These are phyloP conservation scores for Onychomys leucogaster DNA, from an alignment of 2,797 vertebrate genomes.

Conservation along the genomic window DNA sequence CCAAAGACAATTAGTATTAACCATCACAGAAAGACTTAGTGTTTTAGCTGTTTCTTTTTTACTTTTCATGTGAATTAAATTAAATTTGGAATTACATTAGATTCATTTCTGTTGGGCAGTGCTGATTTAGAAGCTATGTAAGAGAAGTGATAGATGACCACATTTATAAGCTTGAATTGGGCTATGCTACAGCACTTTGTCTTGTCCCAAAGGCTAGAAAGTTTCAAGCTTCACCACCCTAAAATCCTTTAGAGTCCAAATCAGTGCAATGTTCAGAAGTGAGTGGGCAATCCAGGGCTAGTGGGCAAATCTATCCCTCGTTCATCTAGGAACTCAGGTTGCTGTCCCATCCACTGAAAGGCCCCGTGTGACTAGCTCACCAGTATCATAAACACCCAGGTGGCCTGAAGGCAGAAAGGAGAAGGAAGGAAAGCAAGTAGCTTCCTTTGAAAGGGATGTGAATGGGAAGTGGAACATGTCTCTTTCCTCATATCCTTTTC, in stretches of 20 bases:
- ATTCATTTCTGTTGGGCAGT: not conserved
- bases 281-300: not conserved
- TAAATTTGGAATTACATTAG: not conserved
- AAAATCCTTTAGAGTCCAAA: not conserved
- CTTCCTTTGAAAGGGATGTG: slow-evolving; percentile 9
- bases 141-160: not conserved
- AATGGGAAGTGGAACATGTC: not conserved
- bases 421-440: not conserved
- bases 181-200: not conserved
- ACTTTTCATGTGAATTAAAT: not conserved
- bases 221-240: not conserved
- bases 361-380: not conserved
- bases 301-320: not conserved
- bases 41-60: not conserved
- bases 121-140: not conserved
- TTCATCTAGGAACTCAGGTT: not conserved
- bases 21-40: not conserved
- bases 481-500: not conserved
- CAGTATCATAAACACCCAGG: not conserved
- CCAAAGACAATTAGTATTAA: not conserved
- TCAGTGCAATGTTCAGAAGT: not conserved
- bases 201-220: not conserved
- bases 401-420: not conserved
- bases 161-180: not conserved
- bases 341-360: not conserved